Evolutionary conservation across 2,888 invertebrate genomes (phyloP), one percentile per base, ranked within the genome.

Genomic region (Ethmia dodecea): DNA sequence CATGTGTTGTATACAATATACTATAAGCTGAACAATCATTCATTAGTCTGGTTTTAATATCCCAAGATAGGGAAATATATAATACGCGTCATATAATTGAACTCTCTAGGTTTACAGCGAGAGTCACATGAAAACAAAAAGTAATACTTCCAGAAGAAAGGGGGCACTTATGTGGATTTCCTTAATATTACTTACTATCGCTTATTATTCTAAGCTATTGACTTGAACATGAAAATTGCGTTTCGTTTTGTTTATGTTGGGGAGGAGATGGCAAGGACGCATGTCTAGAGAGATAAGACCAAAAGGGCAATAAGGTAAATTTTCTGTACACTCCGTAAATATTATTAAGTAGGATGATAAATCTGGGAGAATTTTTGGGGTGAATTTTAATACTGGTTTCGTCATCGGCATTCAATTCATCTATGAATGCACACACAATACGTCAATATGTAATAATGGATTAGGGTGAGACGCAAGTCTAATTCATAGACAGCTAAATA

Each of bases 191-290:
- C 78, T 79, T 76, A 79, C 78, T 72, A 79, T 77, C 68, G 60
- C 81, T 78, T 84, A 81, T 84, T 86, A 84, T 86, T 84, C 83
- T 81, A 69, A 78, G 78, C 81, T 83, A 83, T 84, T 81, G 83
- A 83, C 72, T 80, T 71, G 69, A 80, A 81, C 72, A 81, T 61
- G 76, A 78, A 84, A 83, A 81, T 83, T 81, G 77, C 75, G 77
- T 81, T 78, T 62, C 69, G 66, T 70, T 73, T 69, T 83, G 80
- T 84, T 84, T 83, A 78, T 69, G 61, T 62, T 59, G 50, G 75
- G 78, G 74, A 60, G 55, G 48, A 49, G 45, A 66, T 57, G 51
- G 49, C 48, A 51, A 57, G 46, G n/a, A n/a, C n/a, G 68, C 65
- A 72, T 68, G 73, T 63, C 55, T 48, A 42, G 40, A 33, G 44